Percentiles rank a stretch among this genome's conserved stretches.
Evolutionary conservation across 1,140 invertebrate genomes (phyloP).

Genomic region (Polypedilum vanderplanki): DNA sequence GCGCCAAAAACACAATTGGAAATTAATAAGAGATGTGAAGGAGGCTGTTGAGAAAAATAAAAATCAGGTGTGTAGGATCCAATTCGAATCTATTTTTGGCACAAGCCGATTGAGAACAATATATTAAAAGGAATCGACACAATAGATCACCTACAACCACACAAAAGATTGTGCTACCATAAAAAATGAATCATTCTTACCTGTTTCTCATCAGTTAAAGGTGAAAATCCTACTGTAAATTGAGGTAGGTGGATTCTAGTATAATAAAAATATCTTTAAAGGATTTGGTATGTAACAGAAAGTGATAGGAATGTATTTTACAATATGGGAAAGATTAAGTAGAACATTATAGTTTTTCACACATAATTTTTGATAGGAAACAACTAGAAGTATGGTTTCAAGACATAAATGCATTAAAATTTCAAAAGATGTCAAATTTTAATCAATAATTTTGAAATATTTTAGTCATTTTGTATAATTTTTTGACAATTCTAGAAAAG

Average conservation of each 20-base stretch:
- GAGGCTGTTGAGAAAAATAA: not conserved
- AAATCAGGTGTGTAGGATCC: not conserved
- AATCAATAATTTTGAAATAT: too few relatives aligned
- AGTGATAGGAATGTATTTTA: constrained; percentile 2
- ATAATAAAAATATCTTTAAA: not conserved
- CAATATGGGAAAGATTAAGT: too few relatives aligned
- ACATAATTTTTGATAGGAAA: too few relatives aligned
- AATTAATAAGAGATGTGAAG: not conserved
- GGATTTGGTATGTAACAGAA: not conserved
- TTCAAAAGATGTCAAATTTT: too few relatives aligned
- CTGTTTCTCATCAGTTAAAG: not conserved
- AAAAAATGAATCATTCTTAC: not conserved
- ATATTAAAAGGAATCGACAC: not conserved
- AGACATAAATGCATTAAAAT: too few relatives aligned
- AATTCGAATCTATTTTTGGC: constrained; percentile 17
- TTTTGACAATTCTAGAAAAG: too few relatives aligned
- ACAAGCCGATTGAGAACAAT: not conserved
- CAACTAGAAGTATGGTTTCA: too few relatives aligned
- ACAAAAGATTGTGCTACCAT: constrained; percentile 6
- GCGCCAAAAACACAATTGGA: constrained; percentile 10
- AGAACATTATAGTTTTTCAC: too few relatives aligned
- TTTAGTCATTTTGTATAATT: too few relatives aligned
- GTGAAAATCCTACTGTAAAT: not conserved
- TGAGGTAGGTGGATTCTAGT: not conserved
- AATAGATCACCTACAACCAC: constrained; percentile 17